Conservation (phyloP, 2,888 invertebrate species). For the Mycalesis mineus region DNA sequence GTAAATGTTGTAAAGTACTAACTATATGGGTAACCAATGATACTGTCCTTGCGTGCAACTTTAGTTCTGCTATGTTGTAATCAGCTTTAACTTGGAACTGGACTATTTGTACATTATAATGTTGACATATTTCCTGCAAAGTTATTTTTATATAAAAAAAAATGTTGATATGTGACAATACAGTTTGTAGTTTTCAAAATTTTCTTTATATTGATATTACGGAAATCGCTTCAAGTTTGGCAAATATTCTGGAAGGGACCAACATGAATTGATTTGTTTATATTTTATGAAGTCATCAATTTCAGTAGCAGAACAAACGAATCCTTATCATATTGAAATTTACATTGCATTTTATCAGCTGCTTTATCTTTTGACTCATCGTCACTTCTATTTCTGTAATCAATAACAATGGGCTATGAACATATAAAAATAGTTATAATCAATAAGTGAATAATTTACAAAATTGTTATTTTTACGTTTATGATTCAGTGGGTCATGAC, state of each 20-base stretch:
- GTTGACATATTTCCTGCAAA: conserved; percentile 61
- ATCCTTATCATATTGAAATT: conserved; percentile 45
- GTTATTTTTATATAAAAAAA: conserved; percentile 70
- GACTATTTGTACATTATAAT: conserved; percentile 70
- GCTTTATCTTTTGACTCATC: conserved; percentile 50
- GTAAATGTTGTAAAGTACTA: conserved; percentile 68
- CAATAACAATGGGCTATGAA: conserved; percentile 67
- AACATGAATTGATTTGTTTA: conserved; percentile 54
- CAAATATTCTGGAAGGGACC: conserved; percentile 72
- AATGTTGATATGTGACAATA: conserved; percentile 74
- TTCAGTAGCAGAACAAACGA: conserved; percentile 44
- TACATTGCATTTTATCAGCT: conserved; percentile 58
- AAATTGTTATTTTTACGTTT: conserved; percentile 62
- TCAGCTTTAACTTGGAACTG: conserved; percentile 74
- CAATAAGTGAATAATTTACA: conserved; percentile 56
- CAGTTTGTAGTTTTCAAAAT: conserved; percentile 63
- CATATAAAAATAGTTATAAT: conserved; percentile 47
- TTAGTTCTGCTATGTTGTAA: conserved; percentile 75
- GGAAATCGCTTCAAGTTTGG: conserved; percentile 55
- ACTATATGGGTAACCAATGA: conserved; percentile 58
- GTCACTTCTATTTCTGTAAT: conserved; percentile 45
- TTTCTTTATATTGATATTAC: conserved; percentile 48
- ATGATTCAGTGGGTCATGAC: conserved; percentile 69
- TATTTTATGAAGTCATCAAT: conserved; percentile 39
- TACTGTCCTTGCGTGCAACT: conserved; percentile 73